A percentile compares a stretch with the other conserved stretches of the same genome.
Evolutionary conservation across 2,888 invertebrate genomes (phyloP).

Genomic region (Tetragonisca angustula): DNA sequence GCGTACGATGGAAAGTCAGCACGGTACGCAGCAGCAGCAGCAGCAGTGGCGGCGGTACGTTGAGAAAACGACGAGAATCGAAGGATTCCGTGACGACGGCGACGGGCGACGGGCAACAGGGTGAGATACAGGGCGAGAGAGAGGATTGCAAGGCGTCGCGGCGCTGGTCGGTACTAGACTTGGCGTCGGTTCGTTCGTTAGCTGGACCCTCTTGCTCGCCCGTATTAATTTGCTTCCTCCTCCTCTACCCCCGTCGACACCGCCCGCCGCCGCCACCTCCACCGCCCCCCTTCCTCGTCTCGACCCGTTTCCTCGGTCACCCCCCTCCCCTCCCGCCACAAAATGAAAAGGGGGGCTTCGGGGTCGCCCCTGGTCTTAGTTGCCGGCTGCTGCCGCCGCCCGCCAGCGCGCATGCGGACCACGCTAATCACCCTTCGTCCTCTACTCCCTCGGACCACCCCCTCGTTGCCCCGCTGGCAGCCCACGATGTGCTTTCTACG

Average conservation of each 20-base stretch:
- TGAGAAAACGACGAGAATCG: neutral
- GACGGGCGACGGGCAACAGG: conserved; percentile 26
- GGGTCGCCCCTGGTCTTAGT: conserved; percentile 78
- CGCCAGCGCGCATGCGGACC: conserved; percentile 79
- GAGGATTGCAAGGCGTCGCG: conserved; percentile 74
- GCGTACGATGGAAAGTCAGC: neutral
- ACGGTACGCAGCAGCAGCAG: neutral
- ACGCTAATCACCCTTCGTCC: conserved; percentile 77
- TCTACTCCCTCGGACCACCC: conserved; percentile 69
- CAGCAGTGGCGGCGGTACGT: neutral
- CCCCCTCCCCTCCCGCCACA: conserved; percentile 38
- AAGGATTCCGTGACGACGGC: neutral
- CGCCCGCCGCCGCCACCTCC: conserved; percentile 22
- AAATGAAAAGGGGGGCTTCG: conserved; percentile 71
- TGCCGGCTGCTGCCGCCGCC: conserved; percentile 64
- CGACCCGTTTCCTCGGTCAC: conserved; percentile 58
- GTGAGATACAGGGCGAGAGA: conserved; percentile 55
- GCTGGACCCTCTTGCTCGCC: conserved; percentile 81
- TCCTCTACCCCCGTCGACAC: conserved; percentile 59
- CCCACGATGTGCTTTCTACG: conserved; percentile 52
- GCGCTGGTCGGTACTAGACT: conserved; percentile 82
- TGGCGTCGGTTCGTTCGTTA: conserved; percentile 83
- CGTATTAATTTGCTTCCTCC: conserved; percentile 83
- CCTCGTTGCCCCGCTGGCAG: neutral
- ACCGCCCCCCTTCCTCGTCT: conserved; percentile 16